Evolutionary conservation across 2,113 vertebrate genomes (phyloP), one percentile per base, ranked within the genome.

Genomic region (Nyctibius bracteatus): DNA sequence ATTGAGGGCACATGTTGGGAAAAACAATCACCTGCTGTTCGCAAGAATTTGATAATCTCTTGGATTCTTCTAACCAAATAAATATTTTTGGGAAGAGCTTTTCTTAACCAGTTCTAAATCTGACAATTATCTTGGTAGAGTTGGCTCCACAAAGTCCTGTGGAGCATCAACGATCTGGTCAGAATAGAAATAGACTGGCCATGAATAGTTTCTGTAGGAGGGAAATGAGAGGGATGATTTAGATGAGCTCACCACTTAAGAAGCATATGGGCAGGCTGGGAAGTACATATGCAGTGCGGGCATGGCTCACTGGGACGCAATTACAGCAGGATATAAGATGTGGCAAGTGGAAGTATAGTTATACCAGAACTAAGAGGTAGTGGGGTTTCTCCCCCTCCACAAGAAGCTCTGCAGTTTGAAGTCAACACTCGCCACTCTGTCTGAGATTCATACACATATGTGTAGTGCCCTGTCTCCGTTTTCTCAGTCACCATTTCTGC

Each of bases 61-160:
- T 86, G 90, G 58, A 85, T 96, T 96, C 78, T 90, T 96, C 97
- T 96, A 93, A 97, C 68, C 90, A 98, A 97, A 97, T 94, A 95
- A 97, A 97, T 97, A 96, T 88, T 95, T 93, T 74, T 43, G 70
- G 80, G 86, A 93, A 97, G 44, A 91, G 73, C 22, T 97, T 93
- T 96, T 93, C 21, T 27, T 77, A 88, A 89, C 92, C 67, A 81
- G 81, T 86, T 96, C 96, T 89, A 94, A 96, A 91, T 97, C 96
- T 94, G 94, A 95, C 89, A 95, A 96, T 96, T 96, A 94, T 96
- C 77, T 93, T 6, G 67, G 94, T 79, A 73, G 91, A 30, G 20
- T 90, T 91, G 87, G 92, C 92, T 97, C 92, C 77, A 65, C 73
- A 54, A 73, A 94, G 73, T 86, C 83, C 80, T 75, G 81, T 80